A percentile compares a stretch with the other conserved stretches of the same genome.
These are phyloP conservation scores for Crotalus horridus DNA, from an alignment of 2,113 vertebrate genomes.

Conservation along the genomic window DNA sequence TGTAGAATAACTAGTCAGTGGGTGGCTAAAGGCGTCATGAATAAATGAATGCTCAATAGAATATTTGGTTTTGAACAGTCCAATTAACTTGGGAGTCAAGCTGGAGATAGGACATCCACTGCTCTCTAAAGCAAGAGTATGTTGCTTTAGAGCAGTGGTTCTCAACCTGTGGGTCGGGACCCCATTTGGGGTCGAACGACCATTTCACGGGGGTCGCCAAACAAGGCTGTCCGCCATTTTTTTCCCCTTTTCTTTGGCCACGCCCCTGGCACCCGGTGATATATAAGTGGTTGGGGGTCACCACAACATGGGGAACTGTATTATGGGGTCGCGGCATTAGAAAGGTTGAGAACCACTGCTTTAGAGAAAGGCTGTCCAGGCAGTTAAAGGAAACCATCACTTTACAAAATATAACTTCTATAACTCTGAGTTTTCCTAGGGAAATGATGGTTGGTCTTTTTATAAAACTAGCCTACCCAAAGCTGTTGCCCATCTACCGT, in stretches of 20 bases:
- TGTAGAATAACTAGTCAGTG: not conserved
- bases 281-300: too few species aligned
- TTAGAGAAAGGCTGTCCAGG: not conserved
- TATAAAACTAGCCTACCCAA: not conserved
- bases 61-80: not conserved
- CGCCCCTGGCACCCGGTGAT: too few species aligned
- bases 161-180: too few species aligned
- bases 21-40: not conserved
- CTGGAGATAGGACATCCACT: not conserved
- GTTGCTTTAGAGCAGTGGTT: too few species aligned
- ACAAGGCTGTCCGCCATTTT: too few species aligned
- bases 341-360: too few species aligned
- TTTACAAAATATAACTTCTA: not conserved
- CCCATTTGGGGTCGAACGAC: too few species aligned
- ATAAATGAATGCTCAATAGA: not conserved
- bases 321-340: too few species aligned
- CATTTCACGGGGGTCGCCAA: too few species aligned
- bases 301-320: too few species aligned
- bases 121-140: not conserved
- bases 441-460: not conserved
- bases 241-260: too few species aligned
- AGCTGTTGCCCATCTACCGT: not conserved
- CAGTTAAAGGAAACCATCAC: not conserved
- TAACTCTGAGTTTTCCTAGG: not conserved
- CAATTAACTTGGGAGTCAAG: not conserved